A percentile compares a stretch with the other conserved stretches of the same genome.
Evolutionary conservation across 1,140 invertebrate species (phyloP).

Genomic region (Leptopilina boulardi): DNA sequence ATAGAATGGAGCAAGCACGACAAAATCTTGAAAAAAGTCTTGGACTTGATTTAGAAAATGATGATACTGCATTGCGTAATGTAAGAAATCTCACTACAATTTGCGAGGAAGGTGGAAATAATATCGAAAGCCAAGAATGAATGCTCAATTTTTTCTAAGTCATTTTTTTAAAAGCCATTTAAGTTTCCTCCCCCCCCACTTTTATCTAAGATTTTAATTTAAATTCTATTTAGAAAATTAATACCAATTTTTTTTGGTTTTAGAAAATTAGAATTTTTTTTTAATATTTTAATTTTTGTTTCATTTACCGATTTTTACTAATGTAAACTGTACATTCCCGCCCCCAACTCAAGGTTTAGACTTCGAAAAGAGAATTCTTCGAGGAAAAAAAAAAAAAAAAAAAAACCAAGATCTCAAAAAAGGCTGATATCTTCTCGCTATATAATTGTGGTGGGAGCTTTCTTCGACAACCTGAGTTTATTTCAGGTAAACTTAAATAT

Average conservation of each 20-base stretch:
- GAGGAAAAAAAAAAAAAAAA: neutral
- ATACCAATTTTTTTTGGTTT: too few species aligned
- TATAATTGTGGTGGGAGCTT: conserved; percentile 1
- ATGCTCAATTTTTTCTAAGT: conserved; percentile 30
- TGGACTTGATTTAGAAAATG: conserved; percentile 43
- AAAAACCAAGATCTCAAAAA: conserved; percentile 2
- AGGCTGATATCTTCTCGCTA: neutral
- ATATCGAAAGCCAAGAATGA: conserved; percentile 55
- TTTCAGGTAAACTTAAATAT: conserved; percentile 7
- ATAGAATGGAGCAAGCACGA: conserved; percentile 58
- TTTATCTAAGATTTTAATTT: neutral
- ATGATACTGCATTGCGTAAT: conserved; percentile 39
- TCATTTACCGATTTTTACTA: neutral
- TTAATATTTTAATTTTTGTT: neutral
- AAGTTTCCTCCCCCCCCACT: neutral
- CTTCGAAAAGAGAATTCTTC: neutral
- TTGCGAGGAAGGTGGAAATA: conserved; percentile 56
- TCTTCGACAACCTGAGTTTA: neutral
- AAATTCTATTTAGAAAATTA: too few species aligned
- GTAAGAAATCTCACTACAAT: conserved; percentile 59
- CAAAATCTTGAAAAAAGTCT: conserved; percentile 56
- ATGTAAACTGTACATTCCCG: neutral
- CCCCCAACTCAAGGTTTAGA: neutral
- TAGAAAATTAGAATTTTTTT: neutral
- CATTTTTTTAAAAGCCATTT: conserved; percentile 4